phyloP scores from a whole-genome alignment of 2,888 invertebrate genomes.

The Lamellibrachia columna region DNA sequence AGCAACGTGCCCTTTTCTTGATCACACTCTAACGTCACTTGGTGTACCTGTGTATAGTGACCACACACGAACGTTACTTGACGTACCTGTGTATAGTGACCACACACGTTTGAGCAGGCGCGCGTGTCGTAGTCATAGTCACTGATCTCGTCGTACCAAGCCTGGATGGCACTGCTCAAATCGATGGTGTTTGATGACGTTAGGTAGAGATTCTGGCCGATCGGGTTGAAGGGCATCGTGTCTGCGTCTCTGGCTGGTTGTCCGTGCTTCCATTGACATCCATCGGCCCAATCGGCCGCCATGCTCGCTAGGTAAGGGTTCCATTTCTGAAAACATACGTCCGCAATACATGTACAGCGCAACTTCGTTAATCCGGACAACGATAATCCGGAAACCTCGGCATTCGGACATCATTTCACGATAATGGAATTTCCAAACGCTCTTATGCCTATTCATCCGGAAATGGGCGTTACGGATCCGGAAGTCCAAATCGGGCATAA shows the following conservation, averaged over 20 bases:
- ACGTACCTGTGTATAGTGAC: conserved; percentile 26
- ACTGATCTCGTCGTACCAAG: conserved; percentile 22
- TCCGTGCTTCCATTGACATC: conserved; percentile 14
- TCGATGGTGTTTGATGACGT: not conserved
- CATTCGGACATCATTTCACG: too few species aligned
- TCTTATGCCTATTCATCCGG: too few species aligned
- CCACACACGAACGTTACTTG: not conserved
- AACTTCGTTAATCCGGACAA: too few species aligned
- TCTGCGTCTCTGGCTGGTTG: not conserved
- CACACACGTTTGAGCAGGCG: not conserved
- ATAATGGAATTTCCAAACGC: too few species aligned
- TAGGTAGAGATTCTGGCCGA: conserved; percentile 23
- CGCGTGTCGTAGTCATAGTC: conserved; percentile 20
- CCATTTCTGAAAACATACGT: conserved; percentile 17
- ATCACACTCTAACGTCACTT: too few species aligned
- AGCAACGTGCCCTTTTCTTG: too few species aligned
- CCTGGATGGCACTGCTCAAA: not conserved
- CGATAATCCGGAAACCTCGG: too few species aligned
- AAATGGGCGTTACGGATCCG: too few species aligned
- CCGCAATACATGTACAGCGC: not conserved
- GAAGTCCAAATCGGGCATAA: too few species aligned
- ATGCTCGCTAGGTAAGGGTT: conserved; percentile 18
- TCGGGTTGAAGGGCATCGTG: not conserved
- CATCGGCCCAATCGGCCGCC: conserved; percentile 23
- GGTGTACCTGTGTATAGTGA: too few species aligned